A percentile compares a stretch with the other conserved stretches of the same genome.
Evolutionary conservation across 2,797 vertebrate species (phyloP).

Genomic region (Caiman crocodilus): DNA sequence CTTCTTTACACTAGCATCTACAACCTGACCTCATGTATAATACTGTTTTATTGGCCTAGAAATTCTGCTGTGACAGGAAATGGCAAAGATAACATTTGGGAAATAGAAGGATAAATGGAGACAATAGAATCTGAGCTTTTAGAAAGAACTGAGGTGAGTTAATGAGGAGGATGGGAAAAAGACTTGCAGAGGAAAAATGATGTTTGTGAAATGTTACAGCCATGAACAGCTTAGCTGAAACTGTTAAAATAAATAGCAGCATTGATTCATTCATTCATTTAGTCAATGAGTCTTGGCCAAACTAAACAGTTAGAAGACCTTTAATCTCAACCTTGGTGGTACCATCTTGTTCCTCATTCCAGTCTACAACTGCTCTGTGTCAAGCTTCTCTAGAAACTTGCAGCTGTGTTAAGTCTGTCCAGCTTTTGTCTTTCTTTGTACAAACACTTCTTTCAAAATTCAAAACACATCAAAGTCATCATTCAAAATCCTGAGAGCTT

Average conservation of each 20-base stretch:
- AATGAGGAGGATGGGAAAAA: not conserved
- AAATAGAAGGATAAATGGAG: slow-evolving; percentile 6
- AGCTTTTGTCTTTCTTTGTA: slow-evolving; percentile 26
- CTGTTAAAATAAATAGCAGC: slow-evolving; percentile 72
- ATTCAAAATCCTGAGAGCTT: slow-evolving; percentile 56
- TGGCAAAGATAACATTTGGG: not conserved
- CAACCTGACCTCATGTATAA: not conserved
- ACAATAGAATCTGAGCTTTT: not conserved
- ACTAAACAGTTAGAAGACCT: slow-evolving; percentile 54
- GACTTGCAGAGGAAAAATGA: not conserved
- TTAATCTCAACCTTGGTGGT: slow-evolving; percentile 54
- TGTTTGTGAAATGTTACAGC: slow-evolving; percentile 24
- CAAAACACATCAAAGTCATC: slow-evolving; percentile 43
- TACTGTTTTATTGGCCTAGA: not conserved
- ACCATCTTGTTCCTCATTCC: slow-evolving; percentile 26
- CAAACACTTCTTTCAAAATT: slow-evolving; percentile 73
- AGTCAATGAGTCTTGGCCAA: slow-evolving; percentile 68
- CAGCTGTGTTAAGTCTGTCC: slow-evolving; percentile 17
- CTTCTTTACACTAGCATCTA: not conserved
- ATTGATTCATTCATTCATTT: slow-evolving; percentile 26
- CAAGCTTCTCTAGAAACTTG: slow-evolving; percentile 42
- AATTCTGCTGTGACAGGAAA: slow-evolving; percentile 42
- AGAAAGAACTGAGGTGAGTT: not conserved
- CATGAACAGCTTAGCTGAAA: slow-evolving; percentile 19
- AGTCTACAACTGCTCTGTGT: slow-evolving; percentile 4